Conservation (phyloP, 2,888 invertebrate genomes). For the Caenorhabditis angaria region DNA sequence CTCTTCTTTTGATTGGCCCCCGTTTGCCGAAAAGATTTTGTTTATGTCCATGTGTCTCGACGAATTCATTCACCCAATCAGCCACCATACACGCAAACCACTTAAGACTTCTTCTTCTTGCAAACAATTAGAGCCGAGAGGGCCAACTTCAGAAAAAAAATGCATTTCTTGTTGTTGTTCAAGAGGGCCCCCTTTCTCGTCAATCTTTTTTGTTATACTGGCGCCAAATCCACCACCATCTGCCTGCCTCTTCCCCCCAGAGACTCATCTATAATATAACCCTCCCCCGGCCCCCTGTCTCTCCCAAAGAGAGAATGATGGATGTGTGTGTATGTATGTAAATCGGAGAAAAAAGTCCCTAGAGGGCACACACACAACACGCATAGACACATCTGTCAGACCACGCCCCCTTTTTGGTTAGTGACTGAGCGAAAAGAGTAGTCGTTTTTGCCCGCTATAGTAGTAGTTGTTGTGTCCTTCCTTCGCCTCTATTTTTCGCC, state of each 20-base stretch:
- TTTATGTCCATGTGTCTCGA: not conserved
- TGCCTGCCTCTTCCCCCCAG: not conserved
- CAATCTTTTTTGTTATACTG: too few species aligned
- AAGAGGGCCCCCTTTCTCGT: too few species aligned
- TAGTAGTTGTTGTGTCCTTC: not conserved
- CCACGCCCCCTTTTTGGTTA: slow-evolving; percentile 11
- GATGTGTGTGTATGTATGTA: slow-evolving; percentile 12
- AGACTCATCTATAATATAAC: slow-evolving; percentile 4
- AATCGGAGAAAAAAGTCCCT: slow-evolving; percentile 10
- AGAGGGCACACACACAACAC: slow-evolving; percentile 14
- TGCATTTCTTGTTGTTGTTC: too few species aligned
- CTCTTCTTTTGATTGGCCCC: too few species aligned
- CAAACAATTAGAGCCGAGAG: not conserved
- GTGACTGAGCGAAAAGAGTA: too few species aligned
- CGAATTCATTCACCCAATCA: slow-evolving; percentile 2
- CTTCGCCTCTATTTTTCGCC: too few species aligned
- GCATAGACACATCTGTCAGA: slow-evolving; percentile 15
- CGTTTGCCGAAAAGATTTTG: not conserved
- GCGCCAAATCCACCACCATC: not conserved
- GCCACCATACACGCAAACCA: not conserved
- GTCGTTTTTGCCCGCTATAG: too few species aligned
- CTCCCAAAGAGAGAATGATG: slow-evolving; percentile 14
- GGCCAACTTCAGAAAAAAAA: too few species aligned
- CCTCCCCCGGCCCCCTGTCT: not conserved
- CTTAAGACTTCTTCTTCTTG: not conserved